A percentile compares a stretch with the other conserved stretches of the same genome.
Evolutionary conservation across 2,888 invertebrate genomes (phyloP).

Genomic region (Tanytarsus gracilentus): DNA sequence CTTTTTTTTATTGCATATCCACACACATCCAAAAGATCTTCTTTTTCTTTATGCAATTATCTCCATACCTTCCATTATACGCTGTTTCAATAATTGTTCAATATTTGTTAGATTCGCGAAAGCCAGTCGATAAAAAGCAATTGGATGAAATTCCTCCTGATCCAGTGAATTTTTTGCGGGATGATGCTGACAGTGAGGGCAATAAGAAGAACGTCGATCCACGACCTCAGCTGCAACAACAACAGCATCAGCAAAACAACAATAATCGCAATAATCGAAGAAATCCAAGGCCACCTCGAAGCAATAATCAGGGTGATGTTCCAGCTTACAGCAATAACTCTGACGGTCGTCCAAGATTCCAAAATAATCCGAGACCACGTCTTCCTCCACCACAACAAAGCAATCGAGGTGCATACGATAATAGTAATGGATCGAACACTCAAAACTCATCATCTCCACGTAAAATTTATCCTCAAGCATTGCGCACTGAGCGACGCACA

Average conservation of each 20-base stretch:
- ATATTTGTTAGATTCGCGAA: slow-evolving; percentile 15
- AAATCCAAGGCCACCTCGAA: slow-evolving; percentile 2
- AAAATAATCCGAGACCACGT: background rate
- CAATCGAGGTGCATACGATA: background rate
- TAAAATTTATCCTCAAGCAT: slow-evolving; percentile 1
- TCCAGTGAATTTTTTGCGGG: slow-evolving; percentile 16
- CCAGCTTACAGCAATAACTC: background rate
- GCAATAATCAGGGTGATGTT: background rate
- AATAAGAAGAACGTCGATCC: background rate
- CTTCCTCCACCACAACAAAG: background rate
- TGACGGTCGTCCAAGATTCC: background rate
- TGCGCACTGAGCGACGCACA: slow-evolving; percentile 14
- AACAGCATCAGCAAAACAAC: slow-evolving; percentile 1
- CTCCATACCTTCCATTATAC: background rate
- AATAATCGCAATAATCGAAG: background rate
- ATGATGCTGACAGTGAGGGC: background rate
- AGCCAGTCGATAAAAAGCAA: background rate
- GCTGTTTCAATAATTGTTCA: slow-evolving; percentile 5
- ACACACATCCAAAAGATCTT: background rate
- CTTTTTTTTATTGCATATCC: background rate
- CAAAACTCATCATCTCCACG: slow-evolving; percentile 1
- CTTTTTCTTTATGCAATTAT: too few species aligned
- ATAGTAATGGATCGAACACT: background rate
- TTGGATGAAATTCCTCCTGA: slow-evolving; percentile 18
- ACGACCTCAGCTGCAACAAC: background rate